Evolutionary conservation across 2,113 vertebrate species (phyloP), one percentile per base, ranked within the genome.

Genomic region (Lepus europaeus): DNA sequence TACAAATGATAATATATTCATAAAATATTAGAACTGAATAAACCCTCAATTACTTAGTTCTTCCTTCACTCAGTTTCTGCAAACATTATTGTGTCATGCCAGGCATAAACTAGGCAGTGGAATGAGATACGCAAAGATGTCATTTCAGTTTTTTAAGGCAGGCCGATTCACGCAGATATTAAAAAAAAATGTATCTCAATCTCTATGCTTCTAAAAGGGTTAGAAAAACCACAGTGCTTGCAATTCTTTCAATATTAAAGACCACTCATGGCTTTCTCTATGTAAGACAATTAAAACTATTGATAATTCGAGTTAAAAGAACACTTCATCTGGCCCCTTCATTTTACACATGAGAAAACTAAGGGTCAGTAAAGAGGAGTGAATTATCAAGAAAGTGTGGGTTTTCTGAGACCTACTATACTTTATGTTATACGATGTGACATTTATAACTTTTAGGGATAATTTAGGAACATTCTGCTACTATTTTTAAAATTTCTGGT

Each of bases 281-380:
- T 19, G 29, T 27, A 68, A 36, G 20, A 77, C 9, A 53, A 36
- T 64, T 70, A 61, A 80, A 80, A 85, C 80, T 51, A 78, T 12
- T 72, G 36, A 51, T 23, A 53, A 7, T 68, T 76, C 66, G 17
- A 82, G 6, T 27, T 72, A n/a, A 66, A 33, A 77, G 23, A 87
- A 84, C 5, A 69, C 17, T 78, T 90, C 39, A 88, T 72, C 49
- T 29, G 14, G 6, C 20, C 20, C 33, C n/a, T 68, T 83, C 36
- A 49, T 69, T 90, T 88, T 69, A 66, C 39, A 56, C 33, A 39
- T 64, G 59, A 84, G 76, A 83, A 95, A 83, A 90, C 61, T 51
- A 29, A 87, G 87, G 66, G 14, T 70, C 33, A 72, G 72, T 68
- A 76, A 91, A 10, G 11, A 10, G 9, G 7, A 33, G 11, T 31